Evolutionary conservation across 2,113 vertebrate species (phyloP).

Genomic region (Rostratula benghalensis): DNA sequence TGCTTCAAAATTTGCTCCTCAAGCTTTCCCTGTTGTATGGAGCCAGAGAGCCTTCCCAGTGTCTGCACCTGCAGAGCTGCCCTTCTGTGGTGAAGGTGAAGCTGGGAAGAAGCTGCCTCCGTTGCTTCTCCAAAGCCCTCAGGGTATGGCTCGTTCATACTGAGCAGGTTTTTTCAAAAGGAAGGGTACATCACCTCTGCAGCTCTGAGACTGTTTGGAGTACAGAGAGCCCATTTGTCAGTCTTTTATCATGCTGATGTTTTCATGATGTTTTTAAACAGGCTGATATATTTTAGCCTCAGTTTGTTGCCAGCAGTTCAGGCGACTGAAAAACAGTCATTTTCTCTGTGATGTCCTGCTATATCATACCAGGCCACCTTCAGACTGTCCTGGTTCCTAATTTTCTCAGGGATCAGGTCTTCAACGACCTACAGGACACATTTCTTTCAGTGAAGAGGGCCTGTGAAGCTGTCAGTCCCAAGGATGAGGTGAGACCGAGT

Average conservation of each 20-base stretch:
- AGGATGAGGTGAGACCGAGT: not conserved
- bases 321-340: not conserved
- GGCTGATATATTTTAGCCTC: not conserved
- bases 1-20: not conserved
- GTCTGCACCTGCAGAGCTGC: not conserved
- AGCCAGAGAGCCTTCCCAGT: not conserved
- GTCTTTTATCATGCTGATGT: not conserved
- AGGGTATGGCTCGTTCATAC: accelerated
- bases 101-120: not conserved
- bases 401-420: not conserved
- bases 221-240: not conserved
- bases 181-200: not conserved
- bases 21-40: not conserved
- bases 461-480: not conserved
- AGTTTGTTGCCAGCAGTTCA: not conserved
- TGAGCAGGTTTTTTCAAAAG: not conserved
- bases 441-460: not conserved
- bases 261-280: too few species aligned
- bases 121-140: not conserved
- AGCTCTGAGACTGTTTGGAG: not conserved
- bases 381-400: not conserved
- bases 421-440: not conserved
- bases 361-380: not conserved
- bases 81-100: too few species aligned
- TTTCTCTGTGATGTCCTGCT: not conserved